phyloP scores from a whole-genome alignment of 2,113 vertebrate species.

The Tenebrosternarchus preto region DNA sequence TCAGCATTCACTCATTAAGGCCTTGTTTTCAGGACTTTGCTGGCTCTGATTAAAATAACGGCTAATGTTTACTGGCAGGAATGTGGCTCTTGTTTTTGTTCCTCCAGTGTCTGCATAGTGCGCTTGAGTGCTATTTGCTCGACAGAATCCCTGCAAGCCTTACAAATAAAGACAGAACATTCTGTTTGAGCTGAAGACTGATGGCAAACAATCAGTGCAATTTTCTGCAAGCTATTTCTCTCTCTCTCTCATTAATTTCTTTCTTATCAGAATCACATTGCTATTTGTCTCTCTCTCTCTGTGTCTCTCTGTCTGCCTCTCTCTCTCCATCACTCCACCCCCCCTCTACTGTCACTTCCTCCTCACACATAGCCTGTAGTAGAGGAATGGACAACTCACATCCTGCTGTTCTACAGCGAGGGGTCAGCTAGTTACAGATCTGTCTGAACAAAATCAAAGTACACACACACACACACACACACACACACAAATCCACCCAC shows the following conservation, averaged over 20 bases:
- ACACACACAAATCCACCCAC: background rate
- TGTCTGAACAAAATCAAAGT: constrained; percentile 15
- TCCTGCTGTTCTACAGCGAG: constrained; percentile 36
- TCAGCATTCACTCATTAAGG: constrained; percentile 27
- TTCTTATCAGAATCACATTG: constrained; percentile 19
- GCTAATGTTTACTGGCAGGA: constrained; percentile 39
- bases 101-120: constrained; percentile 6
- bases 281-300: constrained; percentile 3
- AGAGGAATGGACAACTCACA: constrained; percentile 24
- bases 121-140: constrained; percentile 35
- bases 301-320: constrained; percentile 10
- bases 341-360: background rate
- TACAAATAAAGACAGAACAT: constrained; percentile 26
- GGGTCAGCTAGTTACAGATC: constrained; percentile 26
- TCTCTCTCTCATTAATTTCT: constrained; percentile 35
- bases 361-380: background rate
- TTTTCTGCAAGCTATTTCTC: constrained; percentile 26
- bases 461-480: constrained; percentile 9
- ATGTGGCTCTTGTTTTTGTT: constrained; percentile 38
- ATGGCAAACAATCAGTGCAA: constrained; percentile 14
- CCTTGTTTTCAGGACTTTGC: constrained; percentile 9
- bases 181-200: constrained; percentile 31
- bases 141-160: constrained; percentile 31
- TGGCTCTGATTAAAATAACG: constrained; percentile 49
- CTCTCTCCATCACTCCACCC: constrained; percentile 6